phyloP scores from a whole-genome alignment of 2,797 vertebrate genomes.

The Myotis myotis region DNA sequence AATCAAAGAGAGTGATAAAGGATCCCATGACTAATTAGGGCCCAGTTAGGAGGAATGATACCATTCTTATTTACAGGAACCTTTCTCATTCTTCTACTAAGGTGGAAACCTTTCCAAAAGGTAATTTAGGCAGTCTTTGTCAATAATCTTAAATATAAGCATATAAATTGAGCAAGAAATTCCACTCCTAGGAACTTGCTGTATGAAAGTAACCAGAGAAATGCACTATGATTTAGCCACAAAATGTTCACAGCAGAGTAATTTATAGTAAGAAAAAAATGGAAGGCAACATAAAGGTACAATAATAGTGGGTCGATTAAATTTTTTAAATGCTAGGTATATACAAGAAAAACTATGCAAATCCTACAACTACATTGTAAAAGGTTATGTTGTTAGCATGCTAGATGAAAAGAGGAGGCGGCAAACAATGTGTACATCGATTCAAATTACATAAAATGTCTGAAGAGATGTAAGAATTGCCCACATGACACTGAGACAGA shows the following conservation, averaged over 20 bases:
- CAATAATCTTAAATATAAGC: neutral
- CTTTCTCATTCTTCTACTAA: neutral
- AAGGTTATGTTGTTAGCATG: neutral
- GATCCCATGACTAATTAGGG: neutral
- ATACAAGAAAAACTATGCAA: neutral
- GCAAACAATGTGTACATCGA: neutral
- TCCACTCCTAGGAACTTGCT: conserved; percentile 7
- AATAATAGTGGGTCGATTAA: neutral
- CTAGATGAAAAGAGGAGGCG: neutral
- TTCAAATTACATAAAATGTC: neutral
- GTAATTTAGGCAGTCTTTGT: neutral
- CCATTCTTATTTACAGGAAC: neutral
- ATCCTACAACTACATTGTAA: neutral
- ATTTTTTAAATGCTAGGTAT: neutral
- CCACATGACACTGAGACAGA: neutral
- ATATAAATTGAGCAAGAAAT: conserved; percentile 7
- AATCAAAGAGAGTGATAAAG: neutral
- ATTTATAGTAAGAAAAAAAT: neutral
- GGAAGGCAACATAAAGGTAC: neutral
- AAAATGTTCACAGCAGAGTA: neutral
- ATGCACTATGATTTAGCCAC: neutral
- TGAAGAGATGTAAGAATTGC: neutral
- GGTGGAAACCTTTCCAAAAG: neutral
- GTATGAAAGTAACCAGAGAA: neutral
- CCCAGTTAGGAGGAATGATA: neutral